Percentiles rank a stretch among this genome's conserved stretches.
These are phyloP conservation scores for Saturnia pavonia DNA, from an alignment of 2,888 invertebrate genomes.

Conservation along the genomic window DNA sequence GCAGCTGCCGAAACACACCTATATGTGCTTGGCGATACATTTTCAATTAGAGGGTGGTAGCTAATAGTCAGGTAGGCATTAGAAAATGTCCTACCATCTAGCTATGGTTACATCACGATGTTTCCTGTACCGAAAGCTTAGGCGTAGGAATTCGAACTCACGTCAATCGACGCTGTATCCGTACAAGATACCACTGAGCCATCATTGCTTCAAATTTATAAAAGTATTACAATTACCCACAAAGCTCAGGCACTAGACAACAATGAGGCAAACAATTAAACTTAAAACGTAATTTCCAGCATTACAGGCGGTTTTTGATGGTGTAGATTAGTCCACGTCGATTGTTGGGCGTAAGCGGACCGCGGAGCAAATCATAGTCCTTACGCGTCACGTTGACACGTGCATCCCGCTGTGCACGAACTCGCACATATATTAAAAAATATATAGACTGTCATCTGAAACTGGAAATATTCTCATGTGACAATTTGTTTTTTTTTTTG, in stretches of 20 bases:
- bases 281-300: conserved; percentile 11
- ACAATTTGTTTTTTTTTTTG: neutral
- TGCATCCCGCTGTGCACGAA: conserved; percentile 52
- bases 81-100: too few relatives aligned
- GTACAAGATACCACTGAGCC: neutral
- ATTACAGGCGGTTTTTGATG: conserved; percentile 28
- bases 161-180: too few relatives aligned
- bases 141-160: too few relatives aligned
- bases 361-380: conserved; percentile 78
- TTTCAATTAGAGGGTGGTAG: too few relatives aligned
- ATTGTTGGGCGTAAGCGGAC: conserved; percentile 70
- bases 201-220: neutral
- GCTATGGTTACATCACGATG: too few relatives aligned
- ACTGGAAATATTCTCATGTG: neutral
- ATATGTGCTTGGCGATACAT: too few relatives aligned
- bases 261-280: conserved; percentile 15
- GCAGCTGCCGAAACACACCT: too few relatives aligned
- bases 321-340: conserved; percentile 64
- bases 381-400: conserved; percentile 71
- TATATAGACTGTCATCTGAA: neutral
- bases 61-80: too few relatives aligned
- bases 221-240: neutral
- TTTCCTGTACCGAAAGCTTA: too few relatives aligned
- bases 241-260: neutral
- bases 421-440: conserved; percentile 25